Evolutionary conservation across 2,888 invertebrate genomes (phyloP).

Genomic region (Metellina segmentata): DNA sequence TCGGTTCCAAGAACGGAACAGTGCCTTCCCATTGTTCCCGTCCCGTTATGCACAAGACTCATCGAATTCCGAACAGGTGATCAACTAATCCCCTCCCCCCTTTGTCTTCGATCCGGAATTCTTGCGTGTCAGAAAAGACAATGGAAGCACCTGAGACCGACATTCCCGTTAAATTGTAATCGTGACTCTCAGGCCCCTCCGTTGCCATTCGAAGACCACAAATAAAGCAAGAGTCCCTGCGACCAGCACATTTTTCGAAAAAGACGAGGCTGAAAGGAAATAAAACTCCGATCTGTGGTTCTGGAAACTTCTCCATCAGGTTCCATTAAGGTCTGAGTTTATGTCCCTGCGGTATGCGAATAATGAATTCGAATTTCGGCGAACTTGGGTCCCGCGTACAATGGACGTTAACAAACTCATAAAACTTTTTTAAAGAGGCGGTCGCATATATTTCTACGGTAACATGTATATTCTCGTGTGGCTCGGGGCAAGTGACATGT

Average conservation of each 20-base stretch:
- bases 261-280: neutral
- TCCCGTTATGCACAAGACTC: neutral
- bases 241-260: neutral
- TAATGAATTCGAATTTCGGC: neutral
- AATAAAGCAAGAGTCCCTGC: neutral
- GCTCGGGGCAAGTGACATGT: neutral
- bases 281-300: neutral
- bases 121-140: conserved; percentile 27
- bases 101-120: conserved; percentile 23
- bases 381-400: conserved; percentile 3
- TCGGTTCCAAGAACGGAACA: neutral
- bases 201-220: neutral
- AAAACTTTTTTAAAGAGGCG: conserved; percentile 43
- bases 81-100: neutral
- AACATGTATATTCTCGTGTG: conserved; percentile 5
- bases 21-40: neutral
- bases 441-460: neutral
- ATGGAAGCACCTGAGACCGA: conserved; percentile 6
- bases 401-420: conserved; percentile 57
- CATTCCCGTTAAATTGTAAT: conserved; percentile 25
- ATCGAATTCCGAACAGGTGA: conserved; percentile 5
- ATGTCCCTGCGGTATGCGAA: neutral
- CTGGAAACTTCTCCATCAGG: neutral
- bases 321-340: neutral
- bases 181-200: conserved; percentile 5